Percentiles rank a stretch among this genome's conserved stretches.
phyloP scores from a whole-genome alignment of 2,888 invertebrate genomes.

The Pseudolycoriella hygida region DNA sequence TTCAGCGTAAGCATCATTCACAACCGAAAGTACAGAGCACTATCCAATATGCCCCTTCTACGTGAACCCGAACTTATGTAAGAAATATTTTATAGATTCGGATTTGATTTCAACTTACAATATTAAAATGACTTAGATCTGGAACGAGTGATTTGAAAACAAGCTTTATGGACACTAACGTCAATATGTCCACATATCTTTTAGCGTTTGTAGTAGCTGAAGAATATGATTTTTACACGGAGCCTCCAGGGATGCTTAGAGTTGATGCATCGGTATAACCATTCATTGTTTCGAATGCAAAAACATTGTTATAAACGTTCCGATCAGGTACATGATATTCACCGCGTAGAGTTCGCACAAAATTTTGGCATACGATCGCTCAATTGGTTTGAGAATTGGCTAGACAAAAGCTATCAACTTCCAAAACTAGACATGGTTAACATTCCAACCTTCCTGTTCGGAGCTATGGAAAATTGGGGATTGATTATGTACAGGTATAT shows the following conservation, averaged over 20 bases:
- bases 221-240: constrained; percentile 19
- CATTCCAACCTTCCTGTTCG: constrained; percentile 36
- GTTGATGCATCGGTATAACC: neutral
- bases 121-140: neutral
- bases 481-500: constrained; percentile 16
- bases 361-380: constrained; percentile 33
- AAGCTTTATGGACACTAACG: neutral
- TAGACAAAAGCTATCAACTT: constrained; percentile 33
- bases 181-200: constrained; percentile 51
- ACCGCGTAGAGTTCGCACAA: constrained; percentile 24
- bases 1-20: neutral
- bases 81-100: neutral
- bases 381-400: constrained; percentile 33
- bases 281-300: neutral
- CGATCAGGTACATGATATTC: neutral
- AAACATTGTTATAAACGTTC: neutral
- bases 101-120: neutral
- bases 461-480: constrained; percentile 39
- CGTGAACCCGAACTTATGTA: neutral
- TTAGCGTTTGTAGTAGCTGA: constrained; percentile 51
- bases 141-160: neutral
- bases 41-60: neutral
- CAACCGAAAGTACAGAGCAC: neutral
- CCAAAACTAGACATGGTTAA: constrained; percentile 39
- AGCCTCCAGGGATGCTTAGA: neutral